Percentiles rank a stretch among this genome's conserved stretches.
Conservation (phyloP, 2,113 vertebrate species). For the Upupa epops region DNA sequence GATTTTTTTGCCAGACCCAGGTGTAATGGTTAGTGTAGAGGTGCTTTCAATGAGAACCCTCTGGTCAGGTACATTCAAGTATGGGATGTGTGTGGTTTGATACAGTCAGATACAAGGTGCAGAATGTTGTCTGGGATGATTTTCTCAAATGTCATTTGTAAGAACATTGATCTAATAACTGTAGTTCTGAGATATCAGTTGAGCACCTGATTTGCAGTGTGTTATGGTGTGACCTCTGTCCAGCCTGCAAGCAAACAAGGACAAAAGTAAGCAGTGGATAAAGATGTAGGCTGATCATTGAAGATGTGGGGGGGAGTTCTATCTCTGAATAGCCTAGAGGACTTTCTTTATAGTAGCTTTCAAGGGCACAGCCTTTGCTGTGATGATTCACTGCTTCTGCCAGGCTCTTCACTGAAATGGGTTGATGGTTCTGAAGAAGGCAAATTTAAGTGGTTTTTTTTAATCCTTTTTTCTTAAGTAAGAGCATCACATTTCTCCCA, state of each 20-base stretch:
- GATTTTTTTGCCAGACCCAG: neutral
- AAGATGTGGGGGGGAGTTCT: neutral
- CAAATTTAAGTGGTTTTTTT: neutral
- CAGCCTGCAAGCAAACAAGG: neutral
- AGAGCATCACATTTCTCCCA: slow-evolving; percentile 1
- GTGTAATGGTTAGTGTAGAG: neutral
- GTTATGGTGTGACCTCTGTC: neutral
- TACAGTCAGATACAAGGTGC: neutral
- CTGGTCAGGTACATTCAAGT: neutral
- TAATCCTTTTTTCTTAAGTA: slow-evolving; percentile 10
- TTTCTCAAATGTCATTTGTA: neutral
- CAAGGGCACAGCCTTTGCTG: neutral
- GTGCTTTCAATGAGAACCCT: neutral
- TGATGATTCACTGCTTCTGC: neutral
- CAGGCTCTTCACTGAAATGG: neutral
- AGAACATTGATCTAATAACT: neutral
- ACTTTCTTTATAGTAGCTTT: neutral
- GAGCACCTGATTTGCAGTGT: neutral
- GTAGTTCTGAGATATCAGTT: neutral
- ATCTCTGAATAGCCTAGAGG: neutral
- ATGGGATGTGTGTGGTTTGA: neutral
- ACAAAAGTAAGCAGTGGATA: neutral
- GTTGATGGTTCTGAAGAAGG: neutral
- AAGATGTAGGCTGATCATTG: neutral
- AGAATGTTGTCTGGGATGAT: neutral